A percentile compares a stretch with the other conserved stretches of the same genome.
Evolutionary conservation across 2,113 vertebrate genomes (phyloP).

Genomic region (Rattus norvegicus): DNA sequence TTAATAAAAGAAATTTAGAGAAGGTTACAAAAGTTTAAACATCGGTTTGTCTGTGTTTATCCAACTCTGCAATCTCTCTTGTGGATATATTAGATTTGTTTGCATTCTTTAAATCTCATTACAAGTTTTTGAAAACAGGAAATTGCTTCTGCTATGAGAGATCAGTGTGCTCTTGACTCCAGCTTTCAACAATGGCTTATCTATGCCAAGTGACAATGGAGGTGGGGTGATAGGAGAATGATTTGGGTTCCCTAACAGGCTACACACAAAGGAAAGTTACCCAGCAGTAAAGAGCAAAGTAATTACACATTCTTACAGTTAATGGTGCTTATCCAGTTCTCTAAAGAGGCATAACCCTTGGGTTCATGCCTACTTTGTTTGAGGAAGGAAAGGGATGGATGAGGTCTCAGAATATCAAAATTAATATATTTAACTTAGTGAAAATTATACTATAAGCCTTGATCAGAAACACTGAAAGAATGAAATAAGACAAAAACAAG

Average conservation of each 20-base stretch:
- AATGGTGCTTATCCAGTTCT: conserved; percentile 72
- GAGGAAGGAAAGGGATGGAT: neutral
- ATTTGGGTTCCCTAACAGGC: conserved; percentile 36
- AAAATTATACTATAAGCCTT: conserved; percentile 15
- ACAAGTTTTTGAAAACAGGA: conserved; percentile 80
- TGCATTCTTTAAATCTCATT: conserved; percentile 77
- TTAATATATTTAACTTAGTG: conserved; percentile 64
- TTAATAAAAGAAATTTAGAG: conserved; percentile 60
- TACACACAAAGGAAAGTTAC: conserved; percentile 40
- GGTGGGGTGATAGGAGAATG: conserved; percentile 41
- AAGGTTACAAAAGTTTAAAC: conserved; percentile 70
- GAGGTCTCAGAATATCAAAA: conserved; percentile 3
- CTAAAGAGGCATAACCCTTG: conserved; percentile 45
- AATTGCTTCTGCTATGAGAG: conserved; percentile 77
- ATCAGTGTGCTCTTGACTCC: conserved; percentile 67
- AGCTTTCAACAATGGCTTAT: conserved; percentile 60
- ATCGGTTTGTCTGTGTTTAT: conserved; percentile 70
- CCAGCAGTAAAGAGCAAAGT: conserved; percentile 43
- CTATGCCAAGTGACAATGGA: conserved; percentile 26
- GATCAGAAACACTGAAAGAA: conserved; percentile 6
- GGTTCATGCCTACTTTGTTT: conserved; percentile 28
- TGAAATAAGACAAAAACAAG: neutral
- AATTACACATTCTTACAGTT: conserved; percentile 69
- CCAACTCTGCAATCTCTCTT: conserved; percentile 73
- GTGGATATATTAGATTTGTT: conserved; percentile 76